Percentiles rank a stretch among this genome's conserved stretches.
Evolutionary conservation across 2,113 vertebrate species (phyloP).

Genomic region (Nerophis lumbriciformis): DNA sequence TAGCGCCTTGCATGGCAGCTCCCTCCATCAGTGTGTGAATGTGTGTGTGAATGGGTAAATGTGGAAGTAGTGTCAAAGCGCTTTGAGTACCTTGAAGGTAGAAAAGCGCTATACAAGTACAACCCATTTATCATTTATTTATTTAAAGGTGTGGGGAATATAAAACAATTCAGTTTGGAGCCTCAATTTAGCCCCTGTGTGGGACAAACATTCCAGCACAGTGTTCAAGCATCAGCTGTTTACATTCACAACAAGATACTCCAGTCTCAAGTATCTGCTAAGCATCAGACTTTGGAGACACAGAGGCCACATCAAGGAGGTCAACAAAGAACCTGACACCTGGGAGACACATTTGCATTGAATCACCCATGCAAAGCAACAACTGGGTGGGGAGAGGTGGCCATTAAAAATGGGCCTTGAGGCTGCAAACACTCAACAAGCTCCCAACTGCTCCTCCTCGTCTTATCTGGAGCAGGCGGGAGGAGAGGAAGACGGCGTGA

Average conservation of each 20-base stretch:
- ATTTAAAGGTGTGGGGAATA: too few species aligned
- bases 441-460: conserved; percentile 47
- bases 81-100: too few species aligned
- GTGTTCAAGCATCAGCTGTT: conserved; percentile 61
- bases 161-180: too few species aligned
- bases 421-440: conserved; percentile 52
- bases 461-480: conserved; percentile 38
- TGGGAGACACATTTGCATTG: conserved; percentile 67
- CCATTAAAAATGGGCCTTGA: conserved; percentile 42
- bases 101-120: too few species aligned
- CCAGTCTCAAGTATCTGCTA: conserved; percentile 66
- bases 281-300: conserved; percentile 62
- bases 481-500: conserved; percentile 22
- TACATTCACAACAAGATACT: conserved; percentile 63
- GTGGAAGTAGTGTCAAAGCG: too few species aligned
- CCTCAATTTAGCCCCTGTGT: conserved; percentile 4
- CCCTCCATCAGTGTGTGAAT: too few species aligned
- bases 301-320: conserved; percentile 66
- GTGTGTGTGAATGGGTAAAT: too few species aligned
- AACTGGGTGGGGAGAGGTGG: conserved; percentile 1
- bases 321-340: conserved; percentile 68
- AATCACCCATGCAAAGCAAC: conserved; percentile 64
- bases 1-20: too few species aligned
- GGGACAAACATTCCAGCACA: conserved; percentile 59
- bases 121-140: too few species aligned